A percentile compares a stretch with the other conserved stretches of the same genome.
Conservation (phyloP, 2,797 vertebrate species). For the Crocidura indochinensis region DNA sequence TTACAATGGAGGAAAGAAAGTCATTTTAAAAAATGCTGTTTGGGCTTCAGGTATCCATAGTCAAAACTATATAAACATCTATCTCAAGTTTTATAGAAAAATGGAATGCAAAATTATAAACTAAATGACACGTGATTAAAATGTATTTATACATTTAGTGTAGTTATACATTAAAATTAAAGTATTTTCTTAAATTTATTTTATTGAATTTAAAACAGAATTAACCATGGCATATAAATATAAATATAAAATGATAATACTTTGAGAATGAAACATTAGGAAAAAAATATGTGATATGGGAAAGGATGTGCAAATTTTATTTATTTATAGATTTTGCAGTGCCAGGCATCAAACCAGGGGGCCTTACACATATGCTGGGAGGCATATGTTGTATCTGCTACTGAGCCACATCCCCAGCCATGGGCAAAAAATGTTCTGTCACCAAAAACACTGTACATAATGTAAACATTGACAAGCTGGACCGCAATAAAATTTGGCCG, state of each 20-base stretch:
- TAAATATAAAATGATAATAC: conserved; percentile 57
- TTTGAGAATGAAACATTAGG: conserved; percentile 54
- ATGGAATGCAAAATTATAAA: conserved; percentile 54
- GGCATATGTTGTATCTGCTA: no score
- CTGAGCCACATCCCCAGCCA: no score
- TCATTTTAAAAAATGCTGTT: conserved; percentile 61
- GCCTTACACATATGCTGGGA: no score
- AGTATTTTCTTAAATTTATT: conserved; percentile 18
- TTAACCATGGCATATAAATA: conserved; percentile 56
- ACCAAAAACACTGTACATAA: conserved; percentile 37
- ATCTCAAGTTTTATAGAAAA: conserved; percentile 60
- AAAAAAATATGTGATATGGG: conserved; percentile 4
- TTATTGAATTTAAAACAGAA: neutral
- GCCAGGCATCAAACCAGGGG: no score
- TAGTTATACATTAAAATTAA: no score
- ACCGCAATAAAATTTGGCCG: conserved; percentile 1
- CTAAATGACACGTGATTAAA: no score
- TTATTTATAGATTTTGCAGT: no score
- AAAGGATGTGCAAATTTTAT: neutral
- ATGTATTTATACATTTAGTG: no score
- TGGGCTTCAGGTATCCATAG: conserved; percentile 37
- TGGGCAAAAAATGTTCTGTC: conserved; percentile 43
- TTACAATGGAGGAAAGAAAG: conserved; percentile 36
- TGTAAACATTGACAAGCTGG: conserved; percentile 27
- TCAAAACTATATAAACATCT: conserved; percentile 57